Evolutionary conservation across 2,113 vertebrate genomes (phyloP).

Genomic region (Oceanites oceanicus): DNA sequence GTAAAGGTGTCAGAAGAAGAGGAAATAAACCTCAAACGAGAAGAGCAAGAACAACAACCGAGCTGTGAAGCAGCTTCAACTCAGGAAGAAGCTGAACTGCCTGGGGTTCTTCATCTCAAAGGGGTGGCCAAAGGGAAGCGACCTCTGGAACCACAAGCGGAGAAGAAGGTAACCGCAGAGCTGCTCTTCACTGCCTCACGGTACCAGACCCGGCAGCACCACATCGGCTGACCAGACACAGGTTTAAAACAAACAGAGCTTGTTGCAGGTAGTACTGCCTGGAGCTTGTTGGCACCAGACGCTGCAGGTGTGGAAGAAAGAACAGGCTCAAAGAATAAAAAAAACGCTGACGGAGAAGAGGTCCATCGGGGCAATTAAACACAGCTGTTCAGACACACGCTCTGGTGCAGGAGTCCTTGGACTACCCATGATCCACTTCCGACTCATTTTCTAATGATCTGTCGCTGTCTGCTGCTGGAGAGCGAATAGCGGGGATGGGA

Average conservation of each 20-base stretch:
- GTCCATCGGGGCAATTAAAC: fast-evolving
- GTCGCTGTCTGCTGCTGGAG: not conserved
- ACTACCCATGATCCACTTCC: not conserved
- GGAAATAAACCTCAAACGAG: not conserved
- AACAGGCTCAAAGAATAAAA: not conserved
- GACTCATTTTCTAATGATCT: not conserved
- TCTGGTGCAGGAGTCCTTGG: too few relatives aligned
- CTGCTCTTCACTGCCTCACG: not conserved
- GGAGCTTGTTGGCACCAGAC: not conserved
- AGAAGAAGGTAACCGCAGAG: not conserved
- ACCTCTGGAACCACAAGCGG: not conserved
- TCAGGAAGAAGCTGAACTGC: not conserved
- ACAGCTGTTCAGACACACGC: not conserved
- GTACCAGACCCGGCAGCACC: not conserved
- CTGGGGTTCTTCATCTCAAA: not conserved
- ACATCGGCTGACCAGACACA: fast-evolving
- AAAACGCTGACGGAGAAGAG: not conserved
- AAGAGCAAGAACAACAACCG: not conserved
- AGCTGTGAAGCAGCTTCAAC: not conserved
- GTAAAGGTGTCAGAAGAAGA: not conserved
- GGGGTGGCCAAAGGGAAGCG: not conserved
- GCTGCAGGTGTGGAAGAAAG: too few relatives aligned
- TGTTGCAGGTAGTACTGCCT: not conserved
- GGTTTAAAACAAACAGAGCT: not conserved
- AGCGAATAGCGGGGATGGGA: not conserved